Evolutionary conservation across 2,113 vertebrate species (phyloP), one percentile per base, ranked within the genome.

Genomic region (Prochilodus magdalenae): DNA sequence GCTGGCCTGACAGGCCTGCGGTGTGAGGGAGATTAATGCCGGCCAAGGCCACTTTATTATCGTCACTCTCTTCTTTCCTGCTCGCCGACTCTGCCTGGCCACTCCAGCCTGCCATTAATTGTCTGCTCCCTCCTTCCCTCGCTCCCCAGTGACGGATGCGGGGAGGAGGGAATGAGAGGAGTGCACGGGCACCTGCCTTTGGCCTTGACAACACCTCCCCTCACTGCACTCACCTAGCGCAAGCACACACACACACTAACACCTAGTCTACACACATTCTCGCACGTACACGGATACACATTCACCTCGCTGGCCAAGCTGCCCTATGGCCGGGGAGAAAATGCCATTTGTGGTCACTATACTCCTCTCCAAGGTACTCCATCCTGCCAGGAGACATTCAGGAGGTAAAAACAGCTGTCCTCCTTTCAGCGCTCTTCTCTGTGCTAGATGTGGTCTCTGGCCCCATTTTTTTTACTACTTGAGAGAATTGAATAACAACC

Each of bases 1-100:
- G 94, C 95, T 94, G 92, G 91, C 93, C 93, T 97, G 98, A 98
- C 97, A 98, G 94, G 90, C 95, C 96, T 93, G 96, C 94, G 95
- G 92, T 85, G 95, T 98, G 97, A 98, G 95, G 96, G 96, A 98
- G 97, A 99, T 98, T 97, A 99, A 99, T 98, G 96, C 93, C 92
- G 94, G 92, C 93, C 92, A 92, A 90, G 93, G 94, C 95, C 95
- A 97, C 96, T 98, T 98, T 98, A 97, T 98, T 98, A 98, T 97
- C 96, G 94, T 95, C 95, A 95, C 94, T 95, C 95, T 96, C 94
- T 95, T 95, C 95, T 95, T 95, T 96, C 95, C 96, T 95, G 76
- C 90, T 95, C 95, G 95, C 94, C 95, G 95, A 94, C 95, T 95
- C 94, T 95, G 95, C 96, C 94, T 96, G 95, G 95, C 95, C 95